These are phyloP conservation scores for Leptobrachium ailaonicum DNA, from an alignment of 2,113 vertebrate genomes.

Conservation along the genomic window DNA sequence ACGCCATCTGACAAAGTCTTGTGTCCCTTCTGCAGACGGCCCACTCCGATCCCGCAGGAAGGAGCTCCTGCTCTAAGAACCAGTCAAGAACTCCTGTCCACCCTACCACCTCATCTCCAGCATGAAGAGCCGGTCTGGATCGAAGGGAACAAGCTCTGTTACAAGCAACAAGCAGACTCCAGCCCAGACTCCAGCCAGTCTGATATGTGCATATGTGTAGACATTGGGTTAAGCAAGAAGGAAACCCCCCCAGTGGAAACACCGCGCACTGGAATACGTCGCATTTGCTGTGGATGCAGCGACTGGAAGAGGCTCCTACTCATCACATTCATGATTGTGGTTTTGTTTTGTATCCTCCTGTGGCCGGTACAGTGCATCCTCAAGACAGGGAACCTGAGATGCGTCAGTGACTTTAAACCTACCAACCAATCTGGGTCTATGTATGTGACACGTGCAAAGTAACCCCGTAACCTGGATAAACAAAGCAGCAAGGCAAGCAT, in stretches of 20 bases:
- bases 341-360: conserved; percentile 79
- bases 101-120: conserved; percentile 77
- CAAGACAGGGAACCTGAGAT: conserved; percentile 80
- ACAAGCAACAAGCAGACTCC: conserved; percentile 50
- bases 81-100: conserved; percentile 80
- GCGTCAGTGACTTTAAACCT: conserved; percentile 53
- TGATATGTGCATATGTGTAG: conserved; percentile 76
- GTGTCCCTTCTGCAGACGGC: conserved; percentile 87
- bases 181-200: conserved; percentile 46
- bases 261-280: not conserved
- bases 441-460: not conserved
- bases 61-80: conserved; percentile 82
- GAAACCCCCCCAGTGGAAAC: rapidly evolving
- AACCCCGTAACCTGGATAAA: not conserved
- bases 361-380: conserved; percentile 90
- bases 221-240: conserved; percentile 79
- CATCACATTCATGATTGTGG: conserved; percentile 70
- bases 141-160: conserved; percentile 88
- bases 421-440: rapidly evolving
- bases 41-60: conserved; percentile 74
- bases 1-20: conserved; percentile 67
- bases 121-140: conserved; percentile 82
- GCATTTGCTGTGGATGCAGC: conserved; percentile 62
- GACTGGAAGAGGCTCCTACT: conserved; percentile 84
- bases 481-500: not conserved